Conservation (phyloP, 2,888 invertebrate species). For the Troides oblongomaculatus region DNA sequence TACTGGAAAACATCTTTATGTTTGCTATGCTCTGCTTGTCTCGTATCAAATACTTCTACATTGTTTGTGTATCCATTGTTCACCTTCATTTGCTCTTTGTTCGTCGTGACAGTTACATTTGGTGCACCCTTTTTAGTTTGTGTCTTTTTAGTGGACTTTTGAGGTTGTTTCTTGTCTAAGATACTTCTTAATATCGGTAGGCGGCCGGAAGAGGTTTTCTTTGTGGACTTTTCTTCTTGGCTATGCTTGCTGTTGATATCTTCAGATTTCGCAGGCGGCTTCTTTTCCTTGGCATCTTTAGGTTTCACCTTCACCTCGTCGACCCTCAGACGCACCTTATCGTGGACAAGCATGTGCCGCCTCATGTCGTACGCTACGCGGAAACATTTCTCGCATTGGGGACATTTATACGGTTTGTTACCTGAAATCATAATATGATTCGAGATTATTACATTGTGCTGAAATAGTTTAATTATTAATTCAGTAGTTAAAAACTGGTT, state of each 20-base stretch:
- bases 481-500: too few species aligned
- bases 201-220: constrained; percentile 29
- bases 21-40: constrained; percentile 46
- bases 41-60: constrained; percentile 48
- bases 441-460: too few species aligned
- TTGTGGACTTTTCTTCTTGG: constrained; percentile 32
- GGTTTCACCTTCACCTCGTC: constrained; percentile 43
- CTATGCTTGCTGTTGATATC: constrained; percentile 31
- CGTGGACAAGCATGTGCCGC: constrained; percentile 87
- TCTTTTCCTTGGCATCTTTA: constrained; percentile 33
- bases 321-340: constrained; percentile 50
- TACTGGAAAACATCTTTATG: constrained; percentile 51
- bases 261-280: not conserved
- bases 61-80: constrained; percentile 44
- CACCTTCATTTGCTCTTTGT: constrained; percentile 46
- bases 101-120: constrained; percentile 55
- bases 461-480: too few species aligned
- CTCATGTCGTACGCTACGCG: constrained; percentile 91
- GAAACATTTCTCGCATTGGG: constrained; percentile 89
- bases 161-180: constrained; percentile 41
- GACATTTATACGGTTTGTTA: constrained; percentile 88
- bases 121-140: constrained; percentile 54
- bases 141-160: constrained; percentile 43
- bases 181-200: constrained; percentile 35
- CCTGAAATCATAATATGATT: constrained; percentile 62